Percentiles rank a stretch among this genome's conserved stretches.
Evolutionary conservation across 2,797 vertebrate genomes (phyloP).

Genomic region (Selene dorsalis): DNA sequence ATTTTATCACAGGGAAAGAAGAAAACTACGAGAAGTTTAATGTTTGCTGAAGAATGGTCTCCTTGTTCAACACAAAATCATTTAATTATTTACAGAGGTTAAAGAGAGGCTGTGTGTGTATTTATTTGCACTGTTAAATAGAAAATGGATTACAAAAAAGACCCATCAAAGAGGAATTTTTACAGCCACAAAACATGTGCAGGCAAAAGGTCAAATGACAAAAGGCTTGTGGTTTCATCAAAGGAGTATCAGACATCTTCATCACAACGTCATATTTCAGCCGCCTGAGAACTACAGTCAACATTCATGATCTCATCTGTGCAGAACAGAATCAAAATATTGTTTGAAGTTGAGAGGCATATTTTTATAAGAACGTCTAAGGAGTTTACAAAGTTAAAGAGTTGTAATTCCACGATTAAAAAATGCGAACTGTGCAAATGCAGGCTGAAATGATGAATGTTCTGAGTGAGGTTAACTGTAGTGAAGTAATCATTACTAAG

Average conservation of each 20-base stretch:
- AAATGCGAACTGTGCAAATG: not conserved
- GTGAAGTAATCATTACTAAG: not conserved
- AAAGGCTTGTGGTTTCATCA: not conserved
- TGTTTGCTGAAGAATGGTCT: not conserved
- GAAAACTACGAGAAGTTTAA: not conserved
- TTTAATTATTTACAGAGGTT: not conserved
- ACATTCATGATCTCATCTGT: not conserved
- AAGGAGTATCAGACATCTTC: not conserved
- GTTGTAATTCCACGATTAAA: not conserved
- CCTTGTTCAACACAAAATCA: not conserved
- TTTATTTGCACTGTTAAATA: not conserved
- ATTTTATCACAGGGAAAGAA: not conserved
- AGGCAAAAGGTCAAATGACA: not conserved
- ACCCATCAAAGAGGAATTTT: not conserved
- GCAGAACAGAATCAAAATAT: not conserved
- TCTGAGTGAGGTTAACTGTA: not conserved
- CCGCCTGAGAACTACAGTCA: not conserved
- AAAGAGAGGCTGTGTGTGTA: not conserved
- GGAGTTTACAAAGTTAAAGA: not conserved
- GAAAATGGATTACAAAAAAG: not conserved
- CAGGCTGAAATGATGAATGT: not conserved
- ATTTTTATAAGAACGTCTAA: not conserved
- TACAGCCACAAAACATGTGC: not conserved
- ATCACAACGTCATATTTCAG: not conserved
- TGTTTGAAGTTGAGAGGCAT: not conserved